phyloP scores from a whole-genome alignment of 2,797 vertebrate genomes.

The Pipistrellus nathusii region DNA sequence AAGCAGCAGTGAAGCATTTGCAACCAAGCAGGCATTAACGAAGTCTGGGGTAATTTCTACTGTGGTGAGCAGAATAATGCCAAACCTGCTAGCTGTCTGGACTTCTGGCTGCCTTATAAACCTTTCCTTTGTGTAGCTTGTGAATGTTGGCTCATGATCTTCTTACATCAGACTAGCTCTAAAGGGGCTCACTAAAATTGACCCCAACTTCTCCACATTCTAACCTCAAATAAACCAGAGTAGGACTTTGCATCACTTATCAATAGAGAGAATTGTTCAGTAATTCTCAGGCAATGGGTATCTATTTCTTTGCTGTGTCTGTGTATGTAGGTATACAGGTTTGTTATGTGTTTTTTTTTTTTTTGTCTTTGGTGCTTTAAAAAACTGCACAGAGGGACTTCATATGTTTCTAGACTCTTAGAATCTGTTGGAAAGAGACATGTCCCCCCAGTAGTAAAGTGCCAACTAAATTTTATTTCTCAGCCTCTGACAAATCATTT shows the following conservation, averaged over 20 bases:
- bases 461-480: constrained; percentile 12
- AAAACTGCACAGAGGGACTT: not conserved
- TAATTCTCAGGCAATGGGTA: not conserved
- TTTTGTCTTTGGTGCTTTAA: not conserved
- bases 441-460: not conserved
- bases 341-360: not conserved
- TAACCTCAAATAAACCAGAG: constrained; percentile 46
- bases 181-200: constrained; percentile 61
- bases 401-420: constrained; percentile 16
- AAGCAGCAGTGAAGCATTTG: constrained; percentile 81
- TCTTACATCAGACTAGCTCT: constrained; percentile 74
- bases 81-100: constrained; percentile 86
- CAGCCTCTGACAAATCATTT: constrained; percentile 9
- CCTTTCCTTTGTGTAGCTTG: constrained; percentile 77
- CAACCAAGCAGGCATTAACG: constrained; percentile 86
- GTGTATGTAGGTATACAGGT: not conserved
- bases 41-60: constrained; percentile 86
- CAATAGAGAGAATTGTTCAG: constrained; percentile 11
- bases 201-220: constrained; percentile 61
- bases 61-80: constrained; percentile 84
- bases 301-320: not conserved
- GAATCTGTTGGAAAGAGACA: constrained; percentile 39
- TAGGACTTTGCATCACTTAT: not conserved
- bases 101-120: constrained; percentile 82
- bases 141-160: constrained; percentile 73